Base-by-base conservation (phyloP, 1,140 invertebrate species). In the Portunus trituberculatus region DNA sequence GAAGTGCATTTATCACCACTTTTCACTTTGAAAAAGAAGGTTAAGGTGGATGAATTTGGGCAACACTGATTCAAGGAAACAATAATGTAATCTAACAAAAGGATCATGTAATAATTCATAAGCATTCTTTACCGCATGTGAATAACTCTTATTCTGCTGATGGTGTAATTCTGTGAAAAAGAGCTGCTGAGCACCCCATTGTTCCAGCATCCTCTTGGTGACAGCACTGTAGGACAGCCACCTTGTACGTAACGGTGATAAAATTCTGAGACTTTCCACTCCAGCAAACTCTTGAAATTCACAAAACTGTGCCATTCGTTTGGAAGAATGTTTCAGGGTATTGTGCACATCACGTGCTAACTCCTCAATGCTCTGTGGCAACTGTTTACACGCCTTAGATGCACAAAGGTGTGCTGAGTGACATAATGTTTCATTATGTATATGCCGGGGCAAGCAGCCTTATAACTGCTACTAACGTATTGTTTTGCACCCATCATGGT, bases 321-420 rank as follows among this genome's bases (percentile, higher is more conserved):
- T 45, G 52, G 82, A 84, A 28, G 82, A 84, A n/a, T 31, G 82
- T 31, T 84, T 84, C 82, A 91, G 46, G 46, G 29, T n/a, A 29
- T 91, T 91, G 28, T 91, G 89, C n/a, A 91, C 89, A 91, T 91
- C 89, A 48, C 52, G 89, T 91, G 89, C 29, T 91, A 91, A 31
- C 32, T 89, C 31, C 46, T 39, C 32, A 45, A 89, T n/a, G 46
- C 32, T 32, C 39, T 91, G 32, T 91, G 89, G 89, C 48, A 91
- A 48, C 45, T 52, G 48, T 91, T 46, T 52, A 16, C 45, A 91
- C 45, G 45, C 89, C n/a, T 91, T 45, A n/a, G 89, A 91, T 7
- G 89, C 89, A 91, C 89, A 91, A 14, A 48, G 48, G 45, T 52
- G 48, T 52, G 48, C 48, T 14, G 48, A 52, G 14, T 52, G 48